Base-by-base conservation (phyloP, 2,888 invertebrate genomes). In the Drosophila paranaensis region DNA sequence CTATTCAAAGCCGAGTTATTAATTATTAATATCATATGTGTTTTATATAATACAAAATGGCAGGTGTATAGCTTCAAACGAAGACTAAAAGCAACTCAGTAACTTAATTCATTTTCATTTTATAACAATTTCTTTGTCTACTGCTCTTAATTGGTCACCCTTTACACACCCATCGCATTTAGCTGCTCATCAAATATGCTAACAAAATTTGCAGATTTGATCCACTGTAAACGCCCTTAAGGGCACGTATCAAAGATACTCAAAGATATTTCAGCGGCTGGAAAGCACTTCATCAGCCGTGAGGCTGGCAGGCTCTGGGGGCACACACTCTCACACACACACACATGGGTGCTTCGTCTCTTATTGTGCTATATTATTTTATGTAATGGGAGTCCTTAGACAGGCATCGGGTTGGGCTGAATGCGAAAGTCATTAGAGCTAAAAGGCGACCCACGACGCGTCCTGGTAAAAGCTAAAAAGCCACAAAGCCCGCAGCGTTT, bases 351-450 rank as follows among this genome's bases (percentile, higher is more conserved):
- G 20, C 67, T 54, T 16, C 50, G 33, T 63, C 72, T 61, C 72
- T 66, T 68, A 79, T 82, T 85, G 86, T 87, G 63, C 63, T 42
- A 45, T 54, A 54, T 54, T 54, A 65, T 65, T 60, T 48, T 11
- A 43, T 14, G 56, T 81, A 64, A 66, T 71, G 70, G 67, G 71
- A 68, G 56, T 62, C 68, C 70, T 61, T 57, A 46, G 60, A 63
- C 46, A 54, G 46, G 51, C 54, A 50, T 13, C 25, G 53, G 53
- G 53, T 53, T 25, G 63, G 68, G 39, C 51, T 45, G 65, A 60
- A 77, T 77, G 74, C 77, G 74, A 74, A 84, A 84, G 84, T 84
- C 87, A 84, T 87, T 84, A 84, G 74, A 66, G 79, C 70, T 81
- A 79, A 86, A 81, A 85, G 81, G 65, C 79, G 69, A 67, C 74